Base-by-base conservation (phyloP, 2,888 invertebrate genomes). In the Scaptodrosophila latifasciaeformis region DNA sequence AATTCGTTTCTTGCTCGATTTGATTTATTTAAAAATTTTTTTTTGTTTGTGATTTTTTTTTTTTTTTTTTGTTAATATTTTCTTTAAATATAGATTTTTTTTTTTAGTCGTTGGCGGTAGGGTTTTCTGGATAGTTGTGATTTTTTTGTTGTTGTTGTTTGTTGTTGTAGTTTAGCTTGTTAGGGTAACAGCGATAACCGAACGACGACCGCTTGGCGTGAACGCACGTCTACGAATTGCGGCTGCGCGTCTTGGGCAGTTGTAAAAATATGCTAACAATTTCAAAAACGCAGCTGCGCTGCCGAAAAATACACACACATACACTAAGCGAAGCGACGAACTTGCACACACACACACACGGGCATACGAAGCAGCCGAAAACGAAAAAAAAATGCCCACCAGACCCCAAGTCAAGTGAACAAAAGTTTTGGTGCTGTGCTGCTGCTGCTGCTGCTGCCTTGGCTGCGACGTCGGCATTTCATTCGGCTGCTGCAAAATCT, bases 181-280 rank as follows among this genome's bases (percentile, higher is more conserved):
- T n/a, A n/a, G n/a, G n/a, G 7, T 17, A 13, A 9, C 10, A 39
- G 39, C 19, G 10, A 18, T 19, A 39, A 39, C 1, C 77, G 65
- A 71, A 62, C 72, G 68, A 67, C 79, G 70, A 82, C 84, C 80
- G 81, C 68, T 72, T 76, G 71, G 70, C 64, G 67, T 67, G 83
- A 82, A 81, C 67, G 82, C 80, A 76, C 83, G 71, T 67, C 68
- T 70, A 78, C 76, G 82, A 83, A 84, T 83, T 83, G 82, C 81
- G 83, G 74, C 76, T 82, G 82, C 80, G 84, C 84, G 80, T 78
- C 84, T 69, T 76, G 70, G 74, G 55, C 81, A 74, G 67, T 79
- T 79, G 69, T 83, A 82, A 82, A 82, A 84, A 83, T 82, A 84
- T 76, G 75, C 67, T 68, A 82, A 81, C 78, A 70, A 82, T 72